Evolutionary conservation across 2,888 invertebrate species (phyloP).

Genomic region (Lysandra coridon): DNA sequence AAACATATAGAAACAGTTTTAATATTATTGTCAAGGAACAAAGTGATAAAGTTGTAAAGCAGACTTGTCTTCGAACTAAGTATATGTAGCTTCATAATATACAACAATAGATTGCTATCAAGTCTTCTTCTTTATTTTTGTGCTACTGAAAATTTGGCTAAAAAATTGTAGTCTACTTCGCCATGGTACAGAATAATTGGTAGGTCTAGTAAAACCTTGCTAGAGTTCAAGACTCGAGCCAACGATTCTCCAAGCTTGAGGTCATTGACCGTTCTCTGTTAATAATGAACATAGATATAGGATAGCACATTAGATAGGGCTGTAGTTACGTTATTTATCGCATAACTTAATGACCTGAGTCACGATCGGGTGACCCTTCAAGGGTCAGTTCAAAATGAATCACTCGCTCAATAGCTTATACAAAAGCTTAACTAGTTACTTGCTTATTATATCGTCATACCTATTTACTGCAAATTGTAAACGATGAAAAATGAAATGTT

Average conservation of each 20-base stretch:
- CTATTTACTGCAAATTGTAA: background rate
- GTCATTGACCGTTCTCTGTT: constrained; percentile 33
- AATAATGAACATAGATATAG: constrained; percentile 1
- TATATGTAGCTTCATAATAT: no score
- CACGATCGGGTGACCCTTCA: constrained; percentile 50
- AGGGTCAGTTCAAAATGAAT: constrained; percentile 19
- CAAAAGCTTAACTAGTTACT: background rate
- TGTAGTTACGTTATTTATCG: constrained; percentile 55
- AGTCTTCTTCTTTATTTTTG: background rate
- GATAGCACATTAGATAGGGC: constrained; percentile 1
- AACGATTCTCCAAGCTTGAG: constrained; percentile 42
- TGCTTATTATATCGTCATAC: background rate
- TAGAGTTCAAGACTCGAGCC: constrained; percentile 27
- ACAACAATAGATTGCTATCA: background rate
- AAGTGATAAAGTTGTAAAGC: background rate
- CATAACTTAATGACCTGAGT: constrained; percentile 69
- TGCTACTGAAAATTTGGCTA: background rate
- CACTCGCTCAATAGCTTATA: background rate
- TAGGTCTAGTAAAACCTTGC: background rate
- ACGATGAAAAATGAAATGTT: background rate
- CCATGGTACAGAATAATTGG: background rate
- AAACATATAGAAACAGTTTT: no score
- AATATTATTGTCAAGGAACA: no score
- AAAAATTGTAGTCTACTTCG: no score
- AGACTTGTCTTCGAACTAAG: no score